These are phyloP conservation scores for Alosa sapidissima DNA, from an alignment of 2,797 vertebrate species.

Conservation along the genomic window DNA sequence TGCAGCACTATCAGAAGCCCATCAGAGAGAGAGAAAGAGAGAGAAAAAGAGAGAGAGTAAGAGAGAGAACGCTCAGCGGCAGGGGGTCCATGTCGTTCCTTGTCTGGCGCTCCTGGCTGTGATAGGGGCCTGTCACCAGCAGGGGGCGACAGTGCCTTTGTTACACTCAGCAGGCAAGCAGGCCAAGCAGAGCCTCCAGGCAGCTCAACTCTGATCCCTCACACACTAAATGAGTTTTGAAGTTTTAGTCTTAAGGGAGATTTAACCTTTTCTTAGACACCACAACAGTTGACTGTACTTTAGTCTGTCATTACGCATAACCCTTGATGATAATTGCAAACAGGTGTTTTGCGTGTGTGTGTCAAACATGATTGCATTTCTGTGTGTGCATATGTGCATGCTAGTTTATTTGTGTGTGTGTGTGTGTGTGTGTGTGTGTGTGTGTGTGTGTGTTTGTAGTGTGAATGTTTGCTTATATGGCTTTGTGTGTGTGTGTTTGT, in stretches of 20 bases:
- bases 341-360: neutral
- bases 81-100: neutral
- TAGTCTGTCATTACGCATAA: neutral
- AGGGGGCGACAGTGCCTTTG: neutral
- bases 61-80: neutral
- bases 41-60: no score
- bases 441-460: constrained; percentile 5
- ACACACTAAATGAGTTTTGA: neutral
- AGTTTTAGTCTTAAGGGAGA: neutral
- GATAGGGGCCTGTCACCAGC: neutral
- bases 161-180: neutral
- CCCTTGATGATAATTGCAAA: constrained; percentile 4
- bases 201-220: neutral
- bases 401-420: neutral
- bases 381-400: neutral
- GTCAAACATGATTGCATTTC: neutral
- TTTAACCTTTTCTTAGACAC: neutral
- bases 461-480: neutral
- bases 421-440: constrained; percentile 13
- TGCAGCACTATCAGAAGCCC: neutral
- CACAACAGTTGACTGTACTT: constrained; percentile 10
- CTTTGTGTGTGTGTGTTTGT: constrained; percentile 33
- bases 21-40: neutral
- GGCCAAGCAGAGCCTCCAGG: neutral
- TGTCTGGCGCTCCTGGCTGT: neutral